Conservation (phyloP, 2,797 vertebrate genomes). For the Oryzias sinensis region DNA sequence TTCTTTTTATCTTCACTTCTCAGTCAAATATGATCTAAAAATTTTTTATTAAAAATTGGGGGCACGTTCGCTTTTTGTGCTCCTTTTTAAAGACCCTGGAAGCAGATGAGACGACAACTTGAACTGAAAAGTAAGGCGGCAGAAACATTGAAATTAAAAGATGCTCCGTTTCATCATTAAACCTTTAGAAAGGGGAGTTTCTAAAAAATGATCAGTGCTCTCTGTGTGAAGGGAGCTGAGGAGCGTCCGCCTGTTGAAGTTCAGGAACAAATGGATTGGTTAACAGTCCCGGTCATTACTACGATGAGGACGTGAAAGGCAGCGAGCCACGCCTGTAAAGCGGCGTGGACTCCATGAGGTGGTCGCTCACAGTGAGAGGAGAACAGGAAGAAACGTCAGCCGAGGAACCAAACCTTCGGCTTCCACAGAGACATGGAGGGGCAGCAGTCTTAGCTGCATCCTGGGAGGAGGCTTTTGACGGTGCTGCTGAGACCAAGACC, state of each 20-base stretch:
- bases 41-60: conserved; percentile 2
- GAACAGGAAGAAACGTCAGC: conserved; percentile 25
- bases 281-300: conserved; percentile 67
- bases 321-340: conserved; percentile 56
- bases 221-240: conserved; percentile 33
- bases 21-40: conserved; percentile 15
- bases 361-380: conserved; percentile 68
- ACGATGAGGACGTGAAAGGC: conserved; percentile 55
- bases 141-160: conserved; percentile 23
- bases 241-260: conserved; percentile 3
- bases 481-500: conserved; percentile 16
- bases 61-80: conserved; percentile 23
- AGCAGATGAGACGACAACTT: conserved; percentile 5
- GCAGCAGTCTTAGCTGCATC: not conserved
- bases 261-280: conserved; percentile 14
- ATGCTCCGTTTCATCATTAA: conserved; percentile 4
- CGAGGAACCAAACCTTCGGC: conserved; percentile 20
- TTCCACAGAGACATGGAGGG: not conserved
- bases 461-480: not conserved
- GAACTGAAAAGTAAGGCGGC: conserved; percentile 5
- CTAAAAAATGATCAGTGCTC: conserved; percentile 27
- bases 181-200: not conserved
- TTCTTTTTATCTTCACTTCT: conserved; percentile 5
- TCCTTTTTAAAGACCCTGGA: conserved; percentile 9
- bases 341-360: conserved; percentile 48